phyloP scores from a whole-genome alignment of 1,140 invertebrate species.

The Cecropterus lyciades region DNA sequence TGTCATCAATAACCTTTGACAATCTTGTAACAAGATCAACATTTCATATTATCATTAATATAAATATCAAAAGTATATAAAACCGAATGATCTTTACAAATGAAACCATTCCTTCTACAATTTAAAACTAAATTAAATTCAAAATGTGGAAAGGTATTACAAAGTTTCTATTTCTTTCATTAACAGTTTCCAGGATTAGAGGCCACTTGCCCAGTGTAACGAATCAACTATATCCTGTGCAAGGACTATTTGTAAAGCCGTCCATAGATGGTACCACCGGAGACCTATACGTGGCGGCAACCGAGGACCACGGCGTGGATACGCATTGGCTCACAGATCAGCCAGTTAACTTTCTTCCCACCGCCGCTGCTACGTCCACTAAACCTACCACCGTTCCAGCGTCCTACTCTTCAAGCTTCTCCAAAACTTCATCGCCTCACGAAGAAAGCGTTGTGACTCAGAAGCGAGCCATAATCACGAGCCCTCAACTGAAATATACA shows the following conservation, averaged over 20 bases:
- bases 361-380: constrained; percentile 40
- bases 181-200: constrained; percentile 26
- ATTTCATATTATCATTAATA: background rate
- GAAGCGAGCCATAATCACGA: constrained; percentile 56
- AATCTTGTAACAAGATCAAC: constrained; percentile 16
- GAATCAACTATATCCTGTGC: constrained; percentile 63
- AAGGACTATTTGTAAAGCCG: constrained; percentile 68
- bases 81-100: background rate
- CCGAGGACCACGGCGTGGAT: constrained; percentile 68
- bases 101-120: constrained; percentile 4
- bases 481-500: constrained; percentile 56
- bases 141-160: constrained; percentile 26
- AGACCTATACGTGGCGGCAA: constrained; percentile 74
- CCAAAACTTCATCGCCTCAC: constrained; percentile 40
- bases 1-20: constrained; percentile 7
- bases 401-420: constrained; percentile 43
- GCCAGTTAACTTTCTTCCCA: constrained; percentile 65
- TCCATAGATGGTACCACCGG: constrained; percentile 70
- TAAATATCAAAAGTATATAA: constrained; percentile 7
- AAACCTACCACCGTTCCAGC: constrained; percentile 44
- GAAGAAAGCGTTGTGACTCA: constrained; percentile 53
- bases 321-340: constrained; percentile 71
- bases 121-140: background rate
- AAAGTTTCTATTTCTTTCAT: constrained; percentile 20
- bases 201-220: constrained; percentile 45